Base-by-base conservation (phyloP, 1,140 invertebrate genomes). In the Drosophila mauritiana region DNA sequence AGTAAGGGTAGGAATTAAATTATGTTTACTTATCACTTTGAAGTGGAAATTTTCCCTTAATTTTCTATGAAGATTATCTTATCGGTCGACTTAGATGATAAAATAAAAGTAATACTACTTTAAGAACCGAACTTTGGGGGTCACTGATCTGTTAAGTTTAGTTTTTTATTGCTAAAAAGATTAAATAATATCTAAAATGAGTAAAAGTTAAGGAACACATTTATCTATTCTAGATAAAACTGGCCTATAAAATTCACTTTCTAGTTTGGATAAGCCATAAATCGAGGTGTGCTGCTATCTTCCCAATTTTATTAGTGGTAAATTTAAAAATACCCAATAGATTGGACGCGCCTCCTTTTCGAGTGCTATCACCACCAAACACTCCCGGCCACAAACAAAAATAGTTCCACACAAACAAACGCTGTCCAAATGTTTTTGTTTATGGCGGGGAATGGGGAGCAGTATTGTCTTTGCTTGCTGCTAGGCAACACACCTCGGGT, bases 401-500 rank as follows among this genome's bases (percentile, higher is more conserved):
- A 68, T 68, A 68, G 64, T 68, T 25, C 31, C 52, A 52, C 53
- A 70, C 39, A 69, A 69, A 69, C 64, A 70, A 70, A 48, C 22
- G 20, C 51, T 13, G 20, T 22, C n/a, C 7, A 34, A 55, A 43
- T 69, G 64, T 55, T 45, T 45, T 42, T 57, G 12, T 69, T 69
- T 68, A 59, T 62, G 64, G 17, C 42, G n/a, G 40, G 49, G 22
- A 48, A 25, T 61, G 46, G 53, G 59, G 57, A 56, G 39, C 8
- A 10, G 46, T 40, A 12, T 49, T 56, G 58, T 56, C 17, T 64
- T 64, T 73, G 73, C 20, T 20, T 22, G 20, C 48, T 76, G 73
- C 74, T 69, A 77, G 43, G 74, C 73, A 77, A 77, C 74, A 77
- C 74, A 46, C 37, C 40, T 39, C 42, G 46, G 27, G 55, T 53